Conservation (phyloP, 2,888 invertebrate genomes). For the Eumacrocentrus americanus region DNA sequence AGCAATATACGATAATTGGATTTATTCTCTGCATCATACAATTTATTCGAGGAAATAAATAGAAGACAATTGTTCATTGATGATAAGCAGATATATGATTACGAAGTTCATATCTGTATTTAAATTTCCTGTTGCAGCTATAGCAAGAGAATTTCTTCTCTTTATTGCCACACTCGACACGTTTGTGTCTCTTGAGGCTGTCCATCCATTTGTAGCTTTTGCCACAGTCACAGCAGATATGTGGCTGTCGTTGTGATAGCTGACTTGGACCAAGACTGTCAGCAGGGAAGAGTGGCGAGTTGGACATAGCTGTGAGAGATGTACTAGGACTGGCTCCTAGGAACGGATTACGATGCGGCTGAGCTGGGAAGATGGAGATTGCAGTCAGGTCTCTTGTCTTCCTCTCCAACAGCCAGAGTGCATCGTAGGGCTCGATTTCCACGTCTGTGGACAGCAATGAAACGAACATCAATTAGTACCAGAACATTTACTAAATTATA, state of each 20-base stretch:
- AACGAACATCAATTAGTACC: conserved; percentile 8
- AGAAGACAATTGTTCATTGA: no score
- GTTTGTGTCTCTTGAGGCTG: conserved; percentile 60
- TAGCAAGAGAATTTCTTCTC: conserved; percentile 58
- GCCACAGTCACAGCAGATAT: conserved; percentile 56
- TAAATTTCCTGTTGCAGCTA: conserved; percentile 59
- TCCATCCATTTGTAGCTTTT: conserved; percentile 59
- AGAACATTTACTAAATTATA: background rate
- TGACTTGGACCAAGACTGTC: background rate
- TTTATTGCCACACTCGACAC: conserved; percentile 62
- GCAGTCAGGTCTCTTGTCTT: conserved; percentile 29
- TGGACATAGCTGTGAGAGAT: background rate
- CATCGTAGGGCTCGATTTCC: conserved; percentile 39
- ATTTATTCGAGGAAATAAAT: background rate
- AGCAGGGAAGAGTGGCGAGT: background rate
- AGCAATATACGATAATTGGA: background rate
- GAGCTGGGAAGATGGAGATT: background rate
- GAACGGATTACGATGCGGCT: background rate
- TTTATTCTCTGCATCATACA: background rate
- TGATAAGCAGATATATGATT: conserved; percentile 46
- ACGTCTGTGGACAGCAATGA: conserved; percentile 22
- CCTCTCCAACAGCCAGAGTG: conserved; percentile 43
- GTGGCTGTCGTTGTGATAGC: conserved; percentile 24
- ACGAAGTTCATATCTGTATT: conserved; percentile 60
- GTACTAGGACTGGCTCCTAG: background rate